phyloP scores from a whole-genome alignment of 1,140 invertebrate species.

The Zaprionus capensis region DNA sequence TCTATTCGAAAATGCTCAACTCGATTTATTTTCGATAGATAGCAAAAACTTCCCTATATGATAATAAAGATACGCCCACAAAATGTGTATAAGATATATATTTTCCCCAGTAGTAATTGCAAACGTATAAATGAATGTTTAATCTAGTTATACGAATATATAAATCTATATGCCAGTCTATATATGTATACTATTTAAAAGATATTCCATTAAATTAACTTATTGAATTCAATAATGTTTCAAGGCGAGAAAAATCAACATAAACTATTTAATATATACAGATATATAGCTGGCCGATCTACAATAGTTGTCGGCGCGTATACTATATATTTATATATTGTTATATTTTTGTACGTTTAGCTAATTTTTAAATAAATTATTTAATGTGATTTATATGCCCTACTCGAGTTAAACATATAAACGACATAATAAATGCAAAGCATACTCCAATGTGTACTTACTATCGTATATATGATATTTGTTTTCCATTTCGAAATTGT shows the following conservation, averaged over 20 bases:
- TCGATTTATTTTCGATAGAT: conserved; percentile 20
- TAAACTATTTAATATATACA: conserved; percentile 64
- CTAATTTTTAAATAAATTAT: conserved; percentile 81
- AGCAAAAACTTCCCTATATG: background rate
- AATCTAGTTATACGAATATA: conserved; percentile 17
- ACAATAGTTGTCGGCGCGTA: conserved; percentile 24
- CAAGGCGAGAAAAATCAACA: conserved; percentile 28
- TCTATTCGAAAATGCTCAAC: conserved; percentile 30
- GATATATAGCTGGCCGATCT: conserved; percentile 49
- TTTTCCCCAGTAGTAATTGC: conserved; percentile 32
- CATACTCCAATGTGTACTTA: conserved; percentile 25
- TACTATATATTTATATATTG: conserved; percentile 61
- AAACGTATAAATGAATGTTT: conserved; percentile 19
- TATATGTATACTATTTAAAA: conserved; percentile 26
- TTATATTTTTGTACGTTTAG: conserved; percentile 83
- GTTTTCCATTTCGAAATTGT: background rate
- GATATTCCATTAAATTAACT: conserved; percentile 40
- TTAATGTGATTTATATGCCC: conserved; percentile 81
- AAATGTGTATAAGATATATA: conserved; percentile 9
- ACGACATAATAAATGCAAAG: conserved; percentile 54
- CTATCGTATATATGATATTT: background rate
- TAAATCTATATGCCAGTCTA: conserved; percentile 54
- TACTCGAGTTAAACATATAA: conserved; percentile 75
- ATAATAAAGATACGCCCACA: background rate
- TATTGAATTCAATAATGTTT: conserved; percentile 45